Evolutionary conservation across 2,113 vertebrate species (phyloP).

Genomic region (Crotalus horridus): DNA sequence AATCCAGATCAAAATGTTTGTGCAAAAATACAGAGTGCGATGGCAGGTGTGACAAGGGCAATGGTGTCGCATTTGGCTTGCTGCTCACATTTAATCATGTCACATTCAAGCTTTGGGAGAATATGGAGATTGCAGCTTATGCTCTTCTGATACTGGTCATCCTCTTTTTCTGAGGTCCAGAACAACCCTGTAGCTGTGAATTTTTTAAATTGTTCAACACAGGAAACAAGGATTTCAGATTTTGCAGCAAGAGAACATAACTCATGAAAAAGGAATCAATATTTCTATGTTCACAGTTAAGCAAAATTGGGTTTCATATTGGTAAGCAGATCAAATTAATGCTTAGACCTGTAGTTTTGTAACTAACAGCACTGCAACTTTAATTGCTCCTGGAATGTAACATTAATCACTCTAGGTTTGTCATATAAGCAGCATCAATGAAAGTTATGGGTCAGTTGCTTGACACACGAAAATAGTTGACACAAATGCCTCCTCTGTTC

Average conservation of each 20-base stretch:
- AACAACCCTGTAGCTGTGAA: slow-evolving; percentile 37
- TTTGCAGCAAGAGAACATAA: slow-evolving; percentile 50
- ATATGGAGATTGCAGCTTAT: background rate
- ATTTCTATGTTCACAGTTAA: slow-evolving; percentile 34
- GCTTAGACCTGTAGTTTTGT: slow-evolving; percentile 41
- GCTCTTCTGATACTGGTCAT: background rate
- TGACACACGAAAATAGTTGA: slow-evolving; percentile 1
- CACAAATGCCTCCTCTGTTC: background rate
- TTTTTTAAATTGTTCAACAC: slow-evolving; percentile 59
- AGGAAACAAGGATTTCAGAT: slow-evolving; percentile 49
- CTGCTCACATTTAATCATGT: background rate
- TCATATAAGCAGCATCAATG: background rate
- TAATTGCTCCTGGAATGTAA: slow-evolving; percentile 34
- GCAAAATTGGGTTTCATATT: slow-evolving; percentile 49
- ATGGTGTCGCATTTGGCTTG: background rate
- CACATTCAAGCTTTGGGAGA: background rate
- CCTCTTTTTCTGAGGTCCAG: slow-evolving; percentile 12
- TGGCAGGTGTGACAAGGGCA: background rate
- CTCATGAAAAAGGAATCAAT: slow-evolving; percentile 42
- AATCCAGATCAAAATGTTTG: background rate
- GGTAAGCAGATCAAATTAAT: slow-evolving; percentile 40
- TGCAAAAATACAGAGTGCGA: background rate
- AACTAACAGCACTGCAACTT: slow-evolving; percentile 24
- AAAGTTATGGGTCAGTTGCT: slow-evolving; percentile 33
- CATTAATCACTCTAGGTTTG: slow-evolving; percentile 26